Evolutionary conservation across 2,113 vertebrate species (phyloP), one percentile per base, ranked within the genome.

Genomic region (Paradoxurus hermaphroditus): DNA sequence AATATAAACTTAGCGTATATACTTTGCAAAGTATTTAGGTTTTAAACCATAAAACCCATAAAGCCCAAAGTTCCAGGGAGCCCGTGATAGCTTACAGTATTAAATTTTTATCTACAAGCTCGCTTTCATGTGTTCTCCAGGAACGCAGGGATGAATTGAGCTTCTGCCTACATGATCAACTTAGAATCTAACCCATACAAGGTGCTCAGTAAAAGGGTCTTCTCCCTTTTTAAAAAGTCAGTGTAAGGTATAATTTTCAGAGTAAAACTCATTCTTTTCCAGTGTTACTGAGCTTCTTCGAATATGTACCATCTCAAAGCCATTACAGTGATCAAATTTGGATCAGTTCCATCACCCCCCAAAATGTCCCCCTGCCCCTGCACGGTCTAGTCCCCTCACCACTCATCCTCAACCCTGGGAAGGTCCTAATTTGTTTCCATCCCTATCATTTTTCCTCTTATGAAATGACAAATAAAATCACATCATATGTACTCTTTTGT

Each of bases 301-400:
- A 94, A 63, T 56, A 1, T 18, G 36, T 41, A 31, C 9, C 0
- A 9, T 72, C 46, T 92, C 59, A 65, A 94, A 75, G 65, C 5
- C 8, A 81, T 70, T 9, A 31, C 5, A 14, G 27, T 34, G 46
- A 29, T 73, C 6, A 84, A 75, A 56, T 4, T 6, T 34, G 4
- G 1, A 79, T 90, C 23, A 67, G 1, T 21, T 19, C 13, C 34
- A 31, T 63, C 51, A 73, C 4, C 7, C 6, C 10, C 2, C 0
- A 13, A 39, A 18, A 19, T 77, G 63, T 59, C 25, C 18, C 88
- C 19, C 0, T 41, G 3, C 7, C 1, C 2, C 9, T 53, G 53
- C 29, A 10, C 1, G 16, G 0, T 18, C 13, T 41, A 6, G 4
- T 11, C 7, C 7, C 1, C 3, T 59, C 1, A 1, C 15, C 1